Conservation (phyloP, 2,888 invertebrate species). For the Diarsia mendica region DNA sequence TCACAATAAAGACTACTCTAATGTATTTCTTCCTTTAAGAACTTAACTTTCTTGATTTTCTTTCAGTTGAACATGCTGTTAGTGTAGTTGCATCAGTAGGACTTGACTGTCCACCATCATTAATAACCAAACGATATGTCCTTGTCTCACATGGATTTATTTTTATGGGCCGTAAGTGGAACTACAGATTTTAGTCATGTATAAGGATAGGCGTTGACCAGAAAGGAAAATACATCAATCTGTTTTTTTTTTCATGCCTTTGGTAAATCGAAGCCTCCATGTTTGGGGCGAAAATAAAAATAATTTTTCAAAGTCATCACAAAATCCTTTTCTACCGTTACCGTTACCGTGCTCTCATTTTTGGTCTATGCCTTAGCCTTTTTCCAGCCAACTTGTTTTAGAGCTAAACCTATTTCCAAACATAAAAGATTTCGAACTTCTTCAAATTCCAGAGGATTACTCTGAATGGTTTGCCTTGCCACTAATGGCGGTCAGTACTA, state of each 20-base stretch:
- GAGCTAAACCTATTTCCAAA: not conserved
- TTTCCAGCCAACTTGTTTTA: not conserved
- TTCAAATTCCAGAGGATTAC: slow-evolving; percentile 75
- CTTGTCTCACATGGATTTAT: slow-evolving; percentile 84
- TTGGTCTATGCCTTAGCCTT: not conserved
- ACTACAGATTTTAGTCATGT: not conserved
- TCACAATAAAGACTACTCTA: not conserved
- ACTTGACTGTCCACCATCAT: slow-evolving; percentile 70
- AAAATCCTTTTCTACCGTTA: not conserved
- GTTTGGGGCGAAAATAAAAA: not conserved
- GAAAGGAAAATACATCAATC: not conserved
- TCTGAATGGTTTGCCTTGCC: slow-evolving; percentile 74
- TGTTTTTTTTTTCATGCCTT: not conserved
- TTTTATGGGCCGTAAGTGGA: slow-evolving; percentile 78
- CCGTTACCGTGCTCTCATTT: not conserved
- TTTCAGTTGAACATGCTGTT: slow-evolving; percentile 90
- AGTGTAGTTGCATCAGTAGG: slow-evolving; percentile 88
- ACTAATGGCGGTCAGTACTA: slow-evolving; percentile 84
- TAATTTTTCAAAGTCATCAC: not conserved
- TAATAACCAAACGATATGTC: slow-evolving; percentile 74
- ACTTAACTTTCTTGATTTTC: not conserved
- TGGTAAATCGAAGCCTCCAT: too few species aligned
- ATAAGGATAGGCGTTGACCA: not conserved
- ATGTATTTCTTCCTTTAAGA: not conserved
- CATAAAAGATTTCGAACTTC: not conserved